Conservation (phyloP, 53 echinoderm and acorn worm species). For the Hippasteria phrygiana region DNA sequence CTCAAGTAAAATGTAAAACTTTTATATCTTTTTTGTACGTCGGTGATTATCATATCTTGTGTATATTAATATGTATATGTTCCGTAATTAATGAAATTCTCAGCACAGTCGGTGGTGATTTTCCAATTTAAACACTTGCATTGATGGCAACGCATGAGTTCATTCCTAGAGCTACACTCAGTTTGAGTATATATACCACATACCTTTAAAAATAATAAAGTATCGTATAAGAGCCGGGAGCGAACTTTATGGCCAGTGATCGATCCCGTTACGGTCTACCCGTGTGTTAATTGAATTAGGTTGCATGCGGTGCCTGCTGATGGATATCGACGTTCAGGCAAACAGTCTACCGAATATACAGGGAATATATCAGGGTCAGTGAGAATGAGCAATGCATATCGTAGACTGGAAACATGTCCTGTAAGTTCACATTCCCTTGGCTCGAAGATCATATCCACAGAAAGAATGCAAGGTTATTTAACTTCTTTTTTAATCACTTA, state of each 20-base stretch:
- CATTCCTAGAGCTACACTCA: too few relatives aligned
- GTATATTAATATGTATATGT: too few relatives aligned
- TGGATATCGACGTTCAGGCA: conserved; percentile 39
- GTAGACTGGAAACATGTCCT: background rate
- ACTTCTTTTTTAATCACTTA: too few relatives aligned
- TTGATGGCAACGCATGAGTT: too few relatives aligned
- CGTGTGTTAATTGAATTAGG: conserved; percentile 55
- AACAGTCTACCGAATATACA: too few relatives aligned
- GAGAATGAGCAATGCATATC: conserved; percentile 14
- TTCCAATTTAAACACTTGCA: too few relatives aligned
- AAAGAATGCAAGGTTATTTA: background rate
- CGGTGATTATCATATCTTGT: too few relatives aligned
- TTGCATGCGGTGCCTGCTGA: conserved; percentile 30
- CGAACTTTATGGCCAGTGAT: conserved; percentile 38
- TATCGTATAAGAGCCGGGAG: conserved; percentile 33
- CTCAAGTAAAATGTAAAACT: too few relatives aligned
- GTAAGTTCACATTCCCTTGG: too few relatives aligned
- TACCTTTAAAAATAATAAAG: conserved; percentile 38
- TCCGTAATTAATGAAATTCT: too few relatives aligned
- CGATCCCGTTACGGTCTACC: conserved; percentile 47
- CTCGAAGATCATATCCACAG: background rate
- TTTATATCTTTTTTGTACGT: too few relatives aligned
- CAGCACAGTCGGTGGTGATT: too few relatives aligned
- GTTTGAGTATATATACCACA: background rate
- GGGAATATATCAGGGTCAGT: conserved; percentile 3